These are phyloP conservation scores for Anolis carolinensis DNA, from an alignment of 2,113 vertebrate species.

Conservation along the genomic window DNA sequence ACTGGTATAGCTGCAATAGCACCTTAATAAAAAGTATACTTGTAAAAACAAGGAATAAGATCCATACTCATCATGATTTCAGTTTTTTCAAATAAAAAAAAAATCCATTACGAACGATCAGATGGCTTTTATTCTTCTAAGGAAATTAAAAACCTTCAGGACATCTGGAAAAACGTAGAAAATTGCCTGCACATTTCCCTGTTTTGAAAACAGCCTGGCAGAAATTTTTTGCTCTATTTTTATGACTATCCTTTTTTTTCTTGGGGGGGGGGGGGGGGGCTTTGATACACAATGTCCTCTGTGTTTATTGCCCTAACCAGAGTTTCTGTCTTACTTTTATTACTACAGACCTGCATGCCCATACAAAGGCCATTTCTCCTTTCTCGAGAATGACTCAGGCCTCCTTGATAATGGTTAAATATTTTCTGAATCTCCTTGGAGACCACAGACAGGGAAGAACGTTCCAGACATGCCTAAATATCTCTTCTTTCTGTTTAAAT, in stretches of 20 bases:
- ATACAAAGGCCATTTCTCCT: too few relatives aligned
- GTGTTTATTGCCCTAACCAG: not conserved
- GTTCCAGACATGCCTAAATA: too few relatives aligned
- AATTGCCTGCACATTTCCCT: not conserved
- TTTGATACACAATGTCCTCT: not conserved
- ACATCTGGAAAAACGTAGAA: not conserved
- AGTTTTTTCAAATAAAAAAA: not conserved
- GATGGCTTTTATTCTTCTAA: not conserved
- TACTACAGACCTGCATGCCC: too few relatives aligned
- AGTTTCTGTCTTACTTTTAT: not conserved
- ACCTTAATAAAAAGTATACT: not conserved
- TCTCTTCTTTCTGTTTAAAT: too few relatives aligned
- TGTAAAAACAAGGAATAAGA: not conserved
- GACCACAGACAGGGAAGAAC: too few relatives aligned
- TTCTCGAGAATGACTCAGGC: too few relatives aligned
- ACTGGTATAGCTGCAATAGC: not conserved
- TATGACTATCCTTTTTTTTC: not conserved
- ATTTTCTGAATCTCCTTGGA: too few relatives aligned
- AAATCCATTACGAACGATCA: not conserved
- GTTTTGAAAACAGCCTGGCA: not conserved
- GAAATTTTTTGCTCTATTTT: too few relatives aligned
- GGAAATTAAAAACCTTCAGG: constrained; percentile 8
- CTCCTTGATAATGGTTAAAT: too few relatives aligned
- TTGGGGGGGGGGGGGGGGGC: too few relatives aligned
- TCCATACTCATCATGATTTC: not conserved